Base-by-base conservation (phyloP, 2,888 invertebrate species). In the Plagiodera versicolora region DNA sequence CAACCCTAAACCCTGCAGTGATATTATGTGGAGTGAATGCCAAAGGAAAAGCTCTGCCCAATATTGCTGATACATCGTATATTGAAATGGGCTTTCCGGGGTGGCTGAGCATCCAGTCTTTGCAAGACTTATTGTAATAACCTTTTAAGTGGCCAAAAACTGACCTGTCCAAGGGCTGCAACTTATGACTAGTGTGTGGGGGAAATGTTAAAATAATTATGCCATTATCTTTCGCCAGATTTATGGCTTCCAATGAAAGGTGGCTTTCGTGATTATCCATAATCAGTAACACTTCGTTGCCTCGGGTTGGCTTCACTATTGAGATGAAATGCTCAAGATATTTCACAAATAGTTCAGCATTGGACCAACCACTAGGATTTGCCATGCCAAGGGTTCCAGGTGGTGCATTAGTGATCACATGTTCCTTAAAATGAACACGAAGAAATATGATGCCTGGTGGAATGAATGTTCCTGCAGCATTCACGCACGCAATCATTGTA, bases 361-460 rank as follows among this genome's bases (percentile, higher is more conserved):
- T 44, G 16, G 17, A 16, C 45, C 45, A 44, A 44, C 45, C 45
- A 44, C 45, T 44, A 44, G 45, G 8, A 24, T 24, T 24, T 24
- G 24, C 24, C 24, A 24, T 24, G 24, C 45, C 45, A 44, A 44
- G 45, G 45, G 45, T 17, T 44, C 45, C 45, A 44, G 58, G 20
- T 2, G 70, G 67, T 24, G 24, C 24, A 24, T 24, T 5, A 24
- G 24, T 24, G 24, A 24, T 24, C 65, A 70, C 67, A 49, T 57
- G 20, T 14, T 62, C 58, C 55, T 69, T 70, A 54, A 67, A 70
- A 58, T 67, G 45, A 11, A 69, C 67, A 28, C 70, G 14, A 3
- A 69, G 72, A 56, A 72, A 73, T 35, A 72, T 58, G 28, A 71
- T 60, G 61, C 66, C 58, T 8, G 71, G 71, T 14, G 71, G 69